Base-by-base conservation (phyloP, 2,888 invertebrate genomes). In the Ryuthela nishihirai region DNA sequence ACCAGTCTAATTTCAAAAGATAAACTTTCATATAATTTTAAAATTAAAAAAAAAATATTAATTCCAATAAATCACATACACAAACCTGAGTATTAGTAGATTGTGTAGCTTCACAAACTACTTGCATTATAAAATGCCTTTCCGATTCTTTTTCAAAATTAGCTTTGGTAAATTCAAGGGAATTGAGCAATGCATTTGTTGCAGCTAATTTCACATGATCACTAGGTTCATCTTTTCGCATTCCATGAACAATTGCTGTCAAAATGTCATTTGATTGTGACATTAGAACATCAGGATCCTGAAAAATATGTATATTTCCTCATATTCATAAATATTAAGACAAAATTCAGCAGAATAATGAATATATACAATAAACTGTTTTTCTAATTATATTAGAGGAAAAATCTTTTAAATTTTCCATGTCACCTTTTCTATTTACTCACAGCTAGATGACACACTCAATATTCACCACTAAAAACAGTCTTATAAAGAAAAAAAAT, bases 61-160 rank as follows among this genome's bases (percentile, higher is more conserved):
- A 44, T 44, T 18, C 20, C n/a, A 12, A 3, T 3, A 7, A 26
- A 6, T 20, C 12, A 10, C 5, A 15, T 15, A 23, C 25, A 39
- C 40, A 34, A 20, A 67, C 67, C 52, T 63, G 62, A 34, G 72
- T 72, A 64, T 79, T 76, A n/a, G 71, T 44, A 17, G 76, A 77
- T 65, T 80, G 98, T 1, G 99, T 99, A 3, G 98, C 93, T 78
- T 98, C 95, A 79, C 99, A 99, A 6, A 99, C 97, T 47, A 95
- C 94, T 79, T 99, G 95, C 99, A 99, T 99, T 52, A 99, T 98
- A 74, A 93, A 95, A 77, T 99, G 94, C 65, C 99, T 82, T 77
- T 99, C 99, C 54, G 87, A 83, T 80, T 97, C 95, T 73, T 90
- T 91, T 69, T 97, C 95, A 77, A 99, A 99, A 78, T 99, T 99